These are phyloP conservation scores for Cerastoderma edule DNA, from an alignment of 2,888 invertebrate species.

Conservation along the genomic window DNA sequence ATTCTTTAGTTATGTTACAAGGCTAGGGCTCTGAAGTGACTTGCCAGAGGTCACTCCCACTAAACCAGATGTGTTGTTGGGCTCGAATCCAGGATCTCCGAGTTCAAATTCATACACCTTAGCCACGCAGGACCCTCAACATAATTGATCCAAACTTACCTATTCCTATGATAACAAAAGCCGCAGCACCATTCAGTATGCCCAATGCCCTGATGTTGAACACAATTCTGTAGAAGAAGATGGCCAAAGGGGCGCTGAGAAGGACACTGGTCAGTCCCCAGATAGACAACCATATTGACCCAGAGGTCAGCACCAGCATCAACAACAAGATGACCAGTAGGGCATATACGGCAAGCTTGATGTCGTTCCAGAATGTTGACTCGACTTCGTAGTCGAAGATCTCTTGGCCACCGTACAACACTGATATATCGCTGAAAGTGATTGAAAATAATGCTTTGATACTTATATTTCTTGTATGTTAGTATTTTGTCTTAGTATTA, in stretches of 20 bases:
- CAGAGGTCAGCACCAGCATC: slow-evolving; percentile 79
- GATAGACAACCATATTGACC: slow-evolving; percentile 78
- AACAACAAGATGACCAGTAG: slow-evolving; percentile 72
- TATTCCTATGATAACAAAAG: slow-evolving; percentile 82
- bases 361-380: slow-evolving; percentile 78
- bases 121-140: no score
- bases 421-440: slow-evolving; percentile 74
- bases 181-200: slow-evolving; percentile 81
- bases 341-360: slow-evolving; percentile 74
- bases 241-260: slow-evolving; percentile 78
- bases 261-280: slow-evolving; percentile 75
- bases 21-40: no score
- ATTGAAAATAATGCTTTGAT: no score
- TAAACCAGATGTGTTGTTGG: no score
- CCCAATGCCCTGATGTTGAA: slow-evolving; percentile 76
- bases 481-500: no score
- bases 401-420: slow-evolving; percentile 81
- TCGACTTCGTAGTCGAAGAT: slow-evolving; percentile 81
- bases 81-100: no score
- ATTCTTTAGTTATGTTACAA: no score
- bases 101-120: no score
- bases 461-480: no score
- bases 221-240: slow-evolving; percentile 79
- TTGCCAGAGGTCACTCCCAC: no score
- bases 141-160: no score